Base-by-base conservation (phyloP, 2,888 invertebrate genomes). In the Hofmannophila pseudospretella region DNA sequence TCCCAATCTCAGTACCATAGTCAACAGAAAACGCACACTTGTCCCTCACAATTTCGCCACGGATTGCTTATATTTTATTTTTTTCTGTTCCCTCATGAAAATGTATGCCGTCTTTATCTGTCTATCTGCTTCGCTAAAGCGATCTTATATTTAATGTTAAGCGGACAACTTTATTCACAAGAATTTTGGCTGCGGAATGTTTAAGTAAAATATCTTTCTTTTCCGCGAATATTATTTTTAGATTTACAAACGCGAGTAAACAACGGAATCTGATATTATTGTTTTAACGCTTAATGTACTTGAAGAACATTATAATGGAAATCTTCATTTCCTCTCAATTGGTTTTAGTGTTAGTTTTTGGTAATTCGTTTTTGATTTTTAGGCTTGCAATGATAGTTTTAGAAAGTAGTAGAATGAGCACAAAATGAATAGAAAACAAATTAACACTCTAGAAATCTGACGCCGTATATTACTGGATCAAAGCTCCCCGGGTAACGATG, bases 91-190 rank as follows among this genome's bases (percentile, higher is more conserved):
- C 72, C 67, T 57, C 59, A 70, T 74, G 67, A 75, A 80, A 77
- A 78, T 79, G 67, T 79, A 78, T 76, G 65, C 58, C 62, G 55
- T 67, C 67, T 73, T 80, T 77, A 76, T 75, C 71, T 68, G 66
- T 74, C 71, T 76, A 75, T 77, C 68, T 72, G 64, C 51, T 57
- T 69, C 59, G 63, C 72, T 74, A 73, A 77, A 75, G 62, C 65
- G 71, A 76, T 80, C 68, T 76, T 75, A 71, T 74, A 72, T 76
- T 77, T 75, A 76, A 79, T 74, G 70, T 63, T 73, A 69, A 71
- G 67, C 66, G 64, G 56, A 67, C 61, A 74, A 73, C 60, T 69
- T 75, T 76, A 71, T 70, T 67, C 62, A 58, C 58, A 61, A 67
- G 61, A 68, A 67, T 69, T 73, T 65, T 45, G 53, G 54, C 41